Evolutionary conservation across 1,140 invertebrate genomes (phyloP), one percentile per base, ranked within the genome.

Genomic region (Brachionus plicatilis): DNA sequence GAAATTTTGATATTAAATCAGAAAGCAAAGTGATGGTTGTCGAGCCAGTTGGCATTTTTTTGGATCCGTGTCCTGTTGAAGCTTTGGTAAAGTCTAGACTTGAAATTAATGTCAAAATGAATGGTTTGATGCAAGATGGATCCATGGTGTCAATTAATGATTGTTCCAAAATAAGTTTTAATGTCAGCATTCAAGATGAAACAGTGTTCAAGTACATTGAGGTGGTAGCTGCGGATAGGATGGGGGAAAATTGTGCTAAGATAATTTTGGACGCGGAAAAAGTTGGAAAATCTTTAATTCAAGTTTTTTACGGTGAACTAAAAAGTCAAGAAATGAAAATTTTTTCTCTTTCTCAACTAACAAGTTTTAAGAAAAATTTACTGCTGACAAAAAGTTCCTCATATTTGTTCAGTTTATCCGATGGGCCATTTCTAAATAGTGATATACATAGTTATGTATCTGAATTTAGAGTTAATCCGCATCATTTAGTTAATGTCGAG

Each of bases 71-170:
- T 70, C 82, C 82, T 17, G 65, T 70, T 47, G 82, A 83, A 41
- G 47, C 82, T 6, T 17, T 47, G 14, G 7, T 83, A 29, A 70
- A 70, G 17, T 41, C 41, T 2, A 70, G 24, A 20, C 41, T 83
- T 20, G 17, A 37, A 14, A n/a, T 82, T 9, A 82, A 82, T 24
- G 60, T 82, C n/a, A 82, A 82, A 76, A 76, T 76, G 72, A 76
- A 76, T 37, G 45, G 43, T 20, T 50, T 76, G 12, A 27, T 7
- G 3, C 20, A 29, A 12, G 20, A 24, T 27, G 43, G 37, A 14
- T 17, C 2, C 14, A 17, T 50, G 1, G 14, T 11, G 12, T 11
- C n/a, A 76, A 76, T 76, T 20, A 20, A 11, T 27, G 72, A 76
- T 33, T 76, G 72, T 76, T 76, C 72, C 24, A 76, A 50, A 6